These are phyloP conservation scores for Lagorchestes hirsutus DNA, from an alignment of 2,797 vertebrate species.

Conservation along the genomic window DNA sequence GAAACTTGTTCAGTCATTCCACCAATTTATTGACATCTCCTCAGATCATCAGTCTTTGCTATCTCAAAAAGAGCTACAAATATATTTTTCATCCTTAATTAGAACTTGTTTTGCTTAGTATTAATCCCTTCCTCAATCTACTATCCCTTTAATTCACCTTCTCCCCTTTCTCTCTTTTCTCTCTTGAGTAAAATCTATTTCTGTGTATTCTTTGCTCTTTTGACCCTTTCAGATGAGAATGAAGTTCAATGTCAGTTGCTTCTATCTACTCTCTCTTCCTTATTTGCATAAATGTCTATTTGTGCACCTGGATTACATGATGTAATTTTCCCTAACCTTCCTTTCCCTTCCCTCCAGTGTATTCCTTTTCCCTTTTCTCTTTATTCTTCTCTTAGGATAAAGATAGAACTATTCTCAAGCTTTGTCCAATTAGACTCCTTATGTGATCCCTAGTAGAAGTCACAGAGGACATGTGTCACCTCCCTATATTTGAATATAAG, in stretches of 20 bases:
- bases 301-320: neutral
- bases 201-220: neutral
- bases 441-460: neutral
- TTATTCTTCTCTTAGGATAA: neutral
- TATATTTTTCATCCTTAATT: neutral
- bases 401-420: neutral
- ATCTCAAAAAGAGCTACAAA: neutral
- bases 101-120: neutral
- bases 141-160: neutral
- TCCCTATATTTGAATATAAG: neutral
- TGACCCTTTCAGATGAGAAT: neutral
- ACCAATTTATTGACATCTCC: neutral
- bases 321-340: neutral
- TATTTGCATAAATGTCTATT: neutral
- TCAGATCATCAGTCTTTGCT: neutral
- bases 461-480: too few species aligned
- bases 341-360: neutral
- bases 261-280: neutral
- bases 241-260: neutral
- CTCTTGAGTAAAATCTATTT: too few species aligned
- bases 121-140: neutral
- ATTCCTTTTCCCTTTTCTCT: neutral
- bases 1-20: neutral
- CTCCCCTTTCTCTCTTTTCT: neutral
- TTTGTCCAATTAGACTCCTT: neutral